phyloP scores from a whole-genome alignment of 2,888 invertebrate genomes.

The Tuberolachnus salignus region DNA sequence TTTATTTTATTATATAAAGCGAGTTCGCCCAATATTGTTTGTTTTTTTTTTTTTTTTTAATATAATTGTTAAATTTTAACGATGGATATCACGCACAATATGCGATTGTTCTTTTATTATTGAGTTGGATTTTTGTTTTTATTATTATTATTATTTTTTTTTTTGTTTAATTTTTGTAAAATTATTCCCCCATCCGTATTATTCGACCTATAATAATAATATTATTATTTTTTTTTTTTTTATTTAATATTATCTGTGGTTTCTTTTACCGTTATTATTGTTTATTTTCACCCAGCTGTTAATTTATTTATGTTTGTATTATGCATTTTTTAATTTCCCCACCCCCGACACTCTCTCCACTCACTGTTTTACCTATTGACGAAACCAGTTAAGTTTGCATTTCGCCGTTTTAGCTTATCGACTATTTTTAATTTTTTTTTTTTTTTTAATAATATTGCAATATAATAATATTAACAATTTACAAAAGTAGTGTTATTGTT shows the following conservation, averaged over 20 bases:
- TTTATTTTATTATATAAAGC: not conserved
- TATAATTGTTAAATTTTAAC: not conserved
- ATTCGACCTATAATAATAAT: not conserved
- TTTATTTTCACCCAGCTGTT: conserved; percentile 4
- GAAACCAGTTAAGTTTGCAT: conserved; percentile 33
- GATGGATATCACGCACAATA: not conserved
- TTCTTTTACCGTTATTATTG: too few relatives aligned
- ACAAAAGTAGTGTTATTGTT: conserved; percentile 9
- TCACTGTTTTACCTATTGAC: conserved; percentile 4
- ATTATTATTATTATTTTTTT: conserved; percentile 1
- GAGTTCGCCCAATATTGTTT: conserved; percentile 6
- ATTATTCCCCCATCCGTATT: too few relatives aligned
- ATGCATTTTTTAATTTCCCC: conserved; percentile 8
- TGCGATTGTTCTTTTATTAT: conserved; percentile 10
- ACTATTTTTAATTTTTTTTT: not conserved
- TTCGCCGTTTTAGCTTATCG: conserved; percentile 42
- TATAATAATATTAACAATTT: conserved; percentile 36
- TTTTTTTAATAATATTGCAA: conserved; percentile 14
- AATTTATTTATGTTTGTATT: not conserved
- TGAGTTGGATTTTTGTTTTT: too few relatives aligned
- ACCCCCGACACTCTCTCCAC: not conserved
- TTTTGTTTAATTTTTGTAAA: not conserved
- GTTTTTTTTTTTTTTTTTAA: too few relatives aligned
- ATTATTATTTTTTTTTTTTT: not conserved
- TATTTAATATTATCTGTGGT: not conserved